These are phyloP conservation scores for Tarsius wallacei DNA, from an alignment of 2,797 vertebrate species.

Conservation along the genomic window DNA sequence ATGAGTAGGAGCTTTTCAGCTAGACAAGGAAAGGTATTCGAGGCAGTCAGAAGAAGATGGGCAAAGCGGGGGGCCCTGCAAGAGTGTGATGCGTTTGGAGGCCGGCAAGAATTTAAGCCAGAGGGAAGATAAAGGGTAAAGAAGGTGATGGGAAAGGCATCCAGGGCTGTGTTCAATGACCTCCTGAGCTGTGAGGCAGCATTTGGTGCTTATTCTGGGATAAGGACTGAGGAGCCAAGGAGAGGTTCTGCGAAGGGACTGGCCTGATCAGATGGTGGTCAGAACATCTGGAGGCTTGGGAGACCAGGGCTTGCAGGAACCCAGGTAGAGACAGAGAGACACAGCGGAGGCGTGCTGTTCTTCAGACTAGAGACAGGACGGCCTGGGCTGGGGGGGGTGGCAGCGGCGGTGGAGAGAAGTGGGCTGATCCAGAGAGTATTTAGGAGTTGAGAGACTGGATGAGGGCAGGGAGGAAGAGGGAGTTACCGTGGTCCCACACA, in stretches of 20 bases:
- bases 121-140: not conserved
- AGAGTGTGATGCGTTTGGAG: not conserved
- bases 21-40: not conserved
- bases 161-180: not conserved
- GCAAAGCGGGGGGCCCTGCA: not conserved
- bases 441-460: not conserved
- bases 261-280: not conserved
- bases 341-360: not conserved
- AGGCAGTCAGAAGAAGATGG: not conserved
- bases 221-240: not conserved
- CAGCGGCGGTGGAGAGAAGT: not conserved
- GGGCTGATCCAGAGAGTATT: not conserved
- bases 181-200: not conserved
- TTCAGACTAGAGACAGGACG: not conserved
- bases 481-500: not conserved
- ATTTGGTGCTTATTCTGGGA: not conserved
- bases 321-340: not conserved
- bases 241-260: not conserved
- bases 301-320: not conserved
- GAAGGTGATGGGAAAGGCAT: not conserved
- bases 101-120: not conserved
- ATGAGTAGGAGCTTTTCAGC: conserved; percentile 17
- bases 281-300: not conserved
- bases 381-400: no score
- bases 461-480: not conserved